phyloP scores from a whole-genome alignment of 1,140 invertebrate species.

The Limonius californicus region DNA sequence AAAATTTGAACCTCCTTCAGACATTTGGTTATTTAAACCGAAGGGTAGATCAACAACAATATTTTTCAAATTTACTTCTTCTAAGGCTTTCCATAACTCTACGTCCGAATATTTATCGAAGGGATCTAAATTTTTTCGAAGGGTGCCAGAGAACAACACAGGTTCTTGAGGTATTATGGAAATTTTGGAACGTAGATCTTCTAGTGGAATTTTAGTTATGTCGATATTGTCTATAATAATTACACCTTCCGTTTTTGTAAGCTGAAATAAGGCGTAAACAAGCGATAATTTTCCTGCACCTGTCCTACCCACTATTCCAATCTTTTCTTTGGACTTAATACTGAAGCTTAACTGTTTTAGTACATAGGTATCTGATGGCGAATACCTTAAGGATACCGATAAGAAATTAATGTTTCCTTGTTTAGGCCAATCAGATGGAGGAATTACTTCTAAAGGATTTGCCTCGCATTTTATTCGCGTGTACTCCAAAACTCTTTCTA shows the following conservation, averaged over 20 bases:
- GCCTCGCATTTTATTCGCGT: slow-evolving; percentile 67
- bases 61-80: slow-evolving; percentile 40
- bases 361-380: slow-evolving; percentile 58
- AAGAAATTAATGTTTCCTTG: slow-evolving; percentile 20
- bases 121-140: slow-evolving; percentile 80
- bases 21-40: slow-evolving; percentile 55
- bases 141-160: slow-evolving; percentile 69
- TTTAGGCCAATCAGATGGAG: slow-evolving; percentile 60
- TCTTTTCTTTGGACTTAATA: slow-evolving; percentile 60
- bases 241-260: slow-evolving; percentile 59
- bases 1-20: slow-evolving; percentile 53
- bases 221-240: slow-evolving; percentile 68
- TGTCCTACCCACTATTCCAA: slow-evolving; percentile 64
- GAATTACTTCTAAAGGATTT: slow-evolving; percentile 59
- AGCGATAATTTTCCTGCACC: slow-evolving; percentile 82
- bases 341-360: slow-evolving; percentile 60
- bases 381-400: not conserved
- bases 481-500: slow-evolving; percentile 70
- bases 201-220: slow-evolving; percentile 58
- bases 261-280: slow-evolving; percentile 68
- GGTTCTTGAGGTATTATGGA: slow-evolving; percentile 81
- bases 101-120: slow-evolving; percentile 64
- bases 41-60: slow-evolving; percentile 43
- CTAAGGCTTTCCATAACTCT: slow-evolving; percentile 60
- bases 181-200: slow-evolving; percentile 65